phyloP scores from a whole-genome alignment of 2,113 vertebrate genomes.

The Osmerus eperlanus region DNA sequence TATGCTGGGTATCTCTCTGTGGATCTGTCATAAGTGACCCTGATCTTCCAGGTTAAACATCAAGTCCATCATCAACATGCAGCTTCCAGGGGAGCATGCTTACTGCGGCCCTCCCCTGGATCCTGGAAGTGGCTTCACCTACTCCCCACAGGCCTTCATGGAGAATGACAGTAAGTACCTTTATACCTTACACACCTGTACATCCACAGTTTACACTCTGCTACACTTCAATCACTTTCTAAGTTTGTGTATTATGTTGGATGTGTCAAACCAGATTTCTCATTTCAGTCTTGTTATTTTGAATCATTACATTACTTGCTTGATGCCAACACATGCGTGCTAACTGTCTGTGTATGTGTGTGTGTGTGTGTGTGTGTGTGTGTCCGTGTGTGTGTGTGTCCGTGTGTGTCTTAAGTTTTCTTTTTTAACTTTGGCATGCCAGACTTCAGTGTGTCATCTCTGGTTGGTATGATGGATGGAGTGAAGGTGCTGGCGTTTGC shows the following conservation, averaged over 20 bases:
- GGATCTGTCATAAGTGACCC: not conserved
- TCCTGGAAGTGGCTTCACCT: conserved; percentile 75
- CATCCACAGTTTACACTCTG: not conserved
- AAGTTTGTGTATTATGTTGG: too few species aligned
- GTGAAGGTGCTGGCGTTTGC: conserved; percentile 79
- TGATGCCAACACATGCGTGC: not conserved
- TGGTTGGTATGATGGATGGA: conserved; percentile 69
- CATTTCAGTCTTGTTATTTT: too few species aligned
- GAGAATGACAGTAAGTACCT: conserved; percentile 71
- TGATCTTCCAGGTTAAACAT: conserved; percentile 68
- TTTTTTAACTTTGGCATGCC: conserved; percentile 83
- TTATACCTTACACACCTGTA: not conserved
- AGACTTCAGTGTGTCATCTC: conserved; percentile 74
- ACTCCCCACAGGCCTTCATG: conserved; percentile 78
- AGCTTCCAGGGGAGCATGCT: conserved; percentile 76
- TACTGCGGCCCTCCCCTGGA: conserved; percentile 75
- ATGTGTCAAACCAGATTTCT: too few species aligned
- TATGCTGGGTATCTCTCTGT: not conserved
- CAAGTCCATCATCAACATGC: conserved; percentile 77
- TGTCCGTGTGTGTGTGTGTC: not conserved
- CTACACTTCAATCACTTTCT: too few species aligned
- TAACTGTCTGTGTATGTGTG: not conserved
- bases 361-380: conserved; percentile 10
- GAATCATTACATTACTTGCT: not conserved
- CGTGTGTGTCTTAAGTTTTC: conserved; percentile 65